phyloP scores from a whole-genome alignment of 1,140 invertebrate genomes.

The Maniola jurtina region DNA sequence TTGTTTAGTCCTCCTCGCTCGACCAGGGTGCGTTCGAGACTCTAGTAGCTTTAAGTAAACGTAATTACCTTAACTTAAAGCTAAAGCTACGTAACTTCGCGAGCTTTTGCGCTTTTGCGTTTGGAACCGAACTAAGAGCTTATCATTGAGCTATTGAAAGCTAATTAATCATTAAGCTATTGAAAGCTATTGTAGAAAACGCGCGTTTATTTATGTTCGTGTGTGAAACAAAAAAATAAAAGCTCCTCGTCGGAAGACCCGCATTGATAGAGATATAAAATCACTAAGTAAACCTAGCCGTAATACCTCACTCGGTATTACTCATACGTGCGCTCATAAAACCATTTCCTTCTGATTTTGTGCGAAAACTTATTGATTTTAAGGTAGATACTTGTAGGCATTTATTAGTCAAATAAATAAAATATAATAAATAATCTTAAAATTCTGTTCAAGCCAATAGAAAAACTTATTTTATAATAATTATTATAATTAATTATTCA shows the following conservation, averaged over 20 bases:
- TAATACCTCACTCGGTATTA: conserved; percentile 18
- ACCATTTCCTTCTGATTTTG: not conserved
- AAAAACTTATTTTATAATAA: too few species aligned
- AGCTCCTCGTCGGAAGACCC: conserved; percentile 22
- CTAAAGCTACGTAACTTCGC: too few species aligned
- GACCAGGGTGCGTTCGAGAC: too few species aligned
- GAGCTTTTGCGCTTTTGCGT: too few species aligned
- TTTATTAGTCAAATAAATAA: not conserved
- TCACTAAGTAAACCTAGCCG: conserved; percentile 43
- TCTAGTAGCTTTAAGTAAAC: too few species aligned
- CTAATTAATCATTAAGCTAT: not conserved
- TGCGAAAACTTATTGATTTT: conserved; percentile 9
- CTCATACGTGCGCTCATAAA: conserved; percentile 12
- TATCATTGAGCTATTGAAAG: not conserved
- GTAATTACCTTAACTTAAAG: too few species aligned
- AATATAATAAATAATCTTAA: not conserved
- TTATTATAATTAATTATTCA: too few species aligned
- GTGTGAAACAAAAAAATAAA: conserved; percentile 32
- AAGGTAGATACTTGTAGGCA: not conserved
- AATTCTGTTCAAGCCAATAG: too few species aligned
- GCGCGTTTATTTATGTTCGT: conserved; percentile 4
- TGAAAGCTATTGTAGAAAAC: conserved; percentile 1
- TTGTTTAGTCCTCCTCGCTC: too few species aligned
- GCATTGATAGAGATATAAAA: conserved; percentile 48
- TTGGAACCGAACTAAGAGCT: too few species aligned